Evolutionary conservation across 53 echinoderm and acorn worm genomes (phyloP).

Genomic region (Zoroaster sp.): DNA sequence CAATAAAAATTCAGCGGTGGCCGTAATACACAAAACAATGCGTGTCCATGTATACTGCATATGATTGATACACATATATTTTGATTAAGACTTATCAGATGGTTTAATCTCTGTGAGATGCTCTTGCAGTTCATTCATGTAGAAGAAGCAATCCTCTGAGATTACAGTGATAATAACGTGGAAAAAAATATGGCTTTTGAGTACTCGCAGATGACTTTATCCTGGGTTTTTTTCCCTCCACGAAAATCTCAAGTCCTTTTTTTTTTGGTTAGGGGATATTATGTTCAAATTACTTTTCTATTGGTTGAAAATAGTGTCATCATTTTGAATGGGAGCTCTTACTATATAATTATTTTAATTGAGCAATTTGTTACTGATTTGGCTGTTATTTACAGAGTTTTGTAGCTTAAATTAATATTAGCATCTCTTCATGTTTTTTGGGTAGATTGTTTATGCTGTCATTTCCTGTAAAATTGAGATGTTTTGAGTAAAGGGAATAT

Average conservation of each 20-base stretch:
- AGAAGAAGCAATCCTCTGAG: slow-evolving; percentile 31
- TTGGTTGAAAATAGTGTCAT: background rate
- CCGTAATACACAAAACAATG: background rate
- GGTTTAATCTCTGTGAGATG: slow-evolving; percentile 16
- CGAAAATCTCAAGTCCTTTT: background rate
- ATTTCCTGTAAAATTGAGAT: no score
- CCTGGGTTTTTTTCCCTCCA: background rate
- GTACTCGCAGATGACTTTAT: slow-evolving; percentile 30
- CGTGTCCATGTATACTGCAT: background rate
- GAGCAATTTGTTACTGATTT: no score
- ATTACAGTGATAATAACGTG: slow-evolving; percentile 41
- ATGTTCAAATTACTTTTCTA: background rate
- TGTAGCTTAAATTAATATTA: background rate
- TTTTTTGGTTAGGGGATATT: background rate
- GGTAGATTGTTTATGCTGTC: no score
- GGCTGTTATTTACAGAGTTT: background rate
- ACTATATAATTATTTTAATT: no score
- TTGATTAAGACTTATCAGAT: slow-evolving; percentile 37
- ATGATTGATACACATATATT: slow-evolving; percentile 44
- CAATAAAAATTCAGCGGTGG: background rate
- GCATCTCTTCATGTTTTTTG: no score
- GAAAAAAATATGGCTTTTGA: slow-evolving; percentile 14
- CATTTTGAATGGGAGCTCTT: background rate
- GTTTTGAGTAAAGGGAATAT: no score
- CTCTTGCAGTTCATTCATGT: slow-evolving; percentile 31